Evolutionary conservation across 2,888 invertebrate genomes (phyloP), one percentile per base, ranked within the genome.

Genomic region (Mythimna pallens): DNA sequence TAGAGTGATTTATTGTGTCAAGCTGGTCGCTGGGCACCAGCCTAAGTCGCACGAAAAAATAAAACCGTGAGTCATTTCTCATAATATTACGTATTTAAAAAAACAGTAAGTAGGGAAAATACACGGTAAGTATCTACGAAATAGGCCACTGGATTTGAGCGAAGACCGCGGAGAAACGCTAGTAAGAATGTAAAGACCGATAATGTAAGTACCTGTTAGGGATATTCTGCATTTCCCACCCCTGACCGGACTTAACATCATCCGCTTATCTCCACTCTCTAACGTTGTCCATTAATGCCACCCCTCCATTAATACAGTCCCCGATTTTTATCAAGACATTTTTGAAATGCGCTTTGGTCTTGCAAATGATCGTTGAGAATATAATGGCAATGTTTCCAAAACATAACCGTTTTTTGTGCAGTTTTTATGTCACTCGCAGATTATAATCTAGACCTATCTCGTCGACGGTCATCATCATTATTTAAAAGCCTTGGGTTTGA

Each of bases 241-340:
- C 52, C 14, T 80, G 40, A 65, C 70, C 74, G 67, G 58, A 70
- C 40, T n/a, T 66, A 22, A 14, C 17, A n/a, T 73, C 63, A 70
- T 79, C 52, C 30, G 47, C 30, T 70, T 81, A 81, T 83, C 84
- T 66, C 7, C 47, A 36, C 36, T n/a, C 17, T 52, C 20, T 68
- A 65, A 22, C 12, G 70, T 8, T 20, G 17, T 47, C 17, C 72
- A 59, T 55, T 70, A 52, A 77, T 52, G 58, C 50, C 55, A 58
- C 10, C 63, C 67, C n/a, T 59, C 34, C 62, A 73, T 72, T 72
- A 65, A 30, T 50, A 40, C 20, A 20, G 43, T 25, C 55, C 58
- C 67, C 3, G 55, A 57, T 74, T 77, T 79, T 75, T 73, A 78
- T 78, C 70, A 65, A 62, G 57, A 17, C 36, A 34, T 76, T 72